A percentile compares a stretch with the other conserved stretches of the same genome.
These are phyloP conservation scores for Bombyx huttoni DNA, from an alignment of 2,888 invertebrate genomes.

Conservation along the genomic window DNA sequence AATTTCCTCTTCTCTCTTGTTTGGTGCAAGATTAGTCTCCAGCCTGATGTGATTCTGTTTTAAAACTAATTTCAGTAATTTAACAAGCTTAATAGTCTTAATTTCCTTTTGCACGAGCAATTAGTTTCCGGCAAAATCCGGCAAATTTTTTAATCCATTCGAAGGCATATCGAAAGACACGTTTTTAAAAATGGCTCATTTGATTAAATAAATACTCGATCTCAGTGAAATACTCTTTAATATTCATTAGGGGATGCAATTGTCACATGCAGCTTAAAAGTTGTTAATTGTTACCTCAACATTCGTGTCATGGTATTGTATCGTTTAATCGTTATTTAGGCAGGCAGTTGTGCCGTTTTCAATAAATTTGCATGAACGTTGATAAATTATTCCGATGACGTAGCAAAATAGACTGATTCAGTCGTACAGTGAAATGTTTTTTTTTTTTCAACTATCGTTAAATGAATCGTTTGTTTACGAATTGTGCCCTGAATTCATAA, in stretches of 20 bases:
- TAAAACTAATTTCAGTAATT: background rate
- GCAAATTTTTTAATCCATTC: background rate
- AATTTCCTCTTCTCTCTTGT: conserved; percentile 1
- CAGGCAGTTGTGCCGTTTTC: background rate
- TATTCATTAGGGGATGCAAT: background rate
- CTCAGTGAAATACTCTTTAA: no score
- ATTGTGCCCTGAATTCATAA: background rate
- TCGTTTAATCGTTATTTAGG: background rate
- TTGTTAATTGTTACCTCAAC: background rate
- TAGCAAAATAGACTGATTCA: background rate
- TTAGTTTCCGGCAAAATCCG: background rate
- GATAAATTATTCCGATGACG: background rate
- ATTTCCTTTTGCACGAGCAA: background rate
- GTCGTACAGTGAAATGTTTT: background rate
- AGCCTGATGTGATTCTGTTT: background rate
- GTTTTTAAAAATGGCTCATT: no score
- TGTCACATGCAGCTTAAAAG: background rate
- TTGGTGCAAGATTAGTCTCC: background rate
- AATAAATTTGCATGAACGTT: background rate
- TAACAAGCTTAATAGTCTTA: background rate
- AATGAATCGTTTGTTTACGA: background rate
- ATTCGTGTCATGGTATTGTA: background rate
- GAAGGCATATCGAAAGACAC: background rate
- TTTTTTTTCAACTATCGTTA: background rate
- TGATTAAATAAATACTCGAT: no score